These are phyloP conservation scores for Lethenteron reissneri DNA, from an alignment of 2,113 vertebrate species.

Conservation along the genomic window DNA sequence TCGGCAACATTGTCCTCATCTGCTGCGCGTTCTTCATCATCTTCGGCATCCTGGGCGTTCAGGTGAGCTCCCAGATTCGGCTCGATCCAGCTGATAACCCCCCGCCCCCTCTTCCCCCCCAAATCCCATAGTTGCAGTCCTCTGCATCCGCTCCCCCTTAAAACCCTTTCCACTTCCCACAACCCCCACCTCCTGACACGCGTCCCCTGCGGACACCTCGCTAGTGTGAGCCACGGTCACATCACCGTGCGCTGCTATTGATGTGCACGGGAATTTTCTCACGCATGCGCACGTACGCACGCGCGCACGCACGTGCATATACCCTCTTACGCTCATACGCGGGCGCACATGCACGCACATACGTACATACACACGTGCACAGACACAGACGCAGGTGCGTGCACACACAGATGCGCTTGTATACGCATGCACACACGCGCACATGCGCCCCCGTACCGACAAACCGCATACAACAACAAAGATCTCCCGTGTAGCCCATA, in stretches of 20 bases:
- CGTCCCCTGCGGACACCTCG: neutral
- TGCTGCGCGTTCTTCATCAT: constrained; percentile 99
- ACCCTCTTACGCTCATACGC: neutral
- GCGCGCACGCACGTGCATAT: neutral
- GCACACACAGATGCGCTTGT: too few relatives aligned
- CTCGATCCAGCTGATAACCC: too few relatives aligned
- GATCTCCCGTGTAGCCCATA: too few relatives aligned
- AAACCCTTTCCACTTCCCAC: neutral
- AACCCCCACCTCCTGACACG: neutral
- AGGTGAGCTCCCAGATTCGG: constrained; percentile 32
- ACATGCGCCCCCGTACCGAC: too few relatives aligned
- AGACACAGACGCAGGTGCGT: neutral
- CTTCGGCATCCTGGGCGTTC: constrained; percentile 91
- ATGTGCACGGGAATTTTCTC: neutral
- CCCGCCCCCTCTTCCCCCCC: neutral
- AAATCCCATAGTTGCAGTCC: neutral
- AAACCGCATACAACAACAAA: too few relatives aligned
- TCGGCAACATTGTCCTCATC: constrained; percentile 97
- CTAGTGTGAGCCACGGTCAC: neutral
- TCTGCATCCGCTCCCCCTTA: neutral
- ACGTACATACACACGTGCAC: neutral
- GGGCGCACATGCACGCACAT: neutral
- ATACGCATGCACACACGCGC: too few relatives aligned
- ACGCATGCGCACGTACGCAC: neutral
- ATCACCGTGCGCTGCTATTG: neutral